Base-by-base conservation (phyloP, 2,113 vertebrate species). In the Lampris incognitus region DNA sequence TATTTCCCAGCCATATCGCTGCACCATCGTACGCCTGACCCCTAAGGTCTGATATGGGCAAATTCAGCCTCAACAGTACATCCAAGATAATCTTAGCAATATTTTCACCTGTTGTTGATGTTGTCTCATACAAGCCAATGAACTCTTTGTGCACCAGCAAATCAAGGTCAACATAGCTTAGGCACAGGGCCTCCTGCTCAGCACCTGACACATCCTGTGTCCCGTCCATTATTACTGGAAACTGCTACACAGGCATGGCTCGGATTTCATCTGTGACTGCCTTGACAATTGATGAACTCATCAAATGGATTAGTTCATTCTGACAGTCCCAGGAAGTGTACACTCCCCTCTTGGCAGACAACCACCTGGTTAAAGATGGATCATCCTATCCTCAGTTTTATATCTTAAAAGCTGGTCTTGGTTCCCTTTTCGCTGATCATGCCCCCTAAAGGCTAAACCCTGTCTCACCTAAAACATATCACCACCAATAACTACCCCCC, bases 361-460 rank as follows among this genome's bases (percentile, higher is more conserved):
- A 52, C 61, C 76, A 79, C 54, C 76, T 60, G 8, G 24, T 63
- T 38, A 70, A 70, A 50, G 67, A 41, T 54, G 13, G 44, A 54
- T 66, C 46, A 24, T 24, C 24, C 24, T 24, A 49, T 68, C 77
- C 48, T 73, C 63, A 67, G 70, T 63, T 63, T 73, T 72, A 48
- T 65, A 71, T 61, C 57, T 72, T 55, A 73, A 48, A 66, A 81
- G 59, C 36, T 70, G 59, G 7, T 70, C 48, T 59, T 66, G 55
- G 67, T 71, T 76, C 13, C 67, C 72, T 62, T 76, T 41, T 58
- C 37, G 38, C 54, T 76, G 60, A 57, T 66, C 68, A 76, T 76
- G 67, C 39, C 79, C 79, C 24, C 67, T 71, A 56, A 76, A 81
- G 56, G 79, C 59, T 51, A 75, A 57, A 39, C 72, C 71, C 66